These are phyloP conservation scores for Manis pentadactyla DNA, from an alignment of 2,797 vertebrate species.

Conservation along the genomic window DNA sequence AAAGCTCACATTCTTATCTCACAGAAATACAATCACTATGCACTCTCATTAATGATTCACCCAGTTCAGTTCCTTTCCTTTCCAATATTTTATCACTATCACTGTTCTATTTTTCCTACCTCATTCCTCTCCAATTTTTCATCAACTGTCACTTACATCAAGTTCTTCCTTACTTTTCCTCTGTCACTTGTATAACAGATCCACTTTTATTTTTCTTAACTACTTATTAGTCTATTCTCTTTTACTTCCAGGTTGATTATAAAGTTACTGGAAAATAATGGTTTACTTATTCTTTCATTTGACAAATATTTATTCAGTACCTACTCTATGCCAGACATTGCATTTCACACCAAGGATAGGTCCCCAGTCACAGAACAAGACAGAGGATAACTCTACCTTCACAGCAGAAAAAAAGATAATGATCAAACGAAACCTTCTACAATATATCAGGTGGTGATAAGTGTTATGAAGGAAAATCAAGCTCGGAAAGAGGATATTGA, in stretches of 20 bases:
- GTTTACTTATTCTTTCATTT: background rate
- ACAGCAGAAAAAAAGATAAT: background rate
- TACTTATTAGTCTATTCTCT: background rate
- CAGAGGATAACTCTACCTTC: background rate
- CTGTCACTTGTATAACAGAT: background rate
- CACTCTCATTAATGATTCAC: background rate
- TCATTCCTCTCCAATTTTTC: background rate
- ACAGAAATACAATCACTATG: background rate
- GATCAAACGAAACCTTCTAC: background rate
- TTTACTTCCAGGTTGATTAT: background rate
- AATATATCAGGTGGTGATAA: background rate
- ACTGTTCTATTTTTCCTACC: background rate
- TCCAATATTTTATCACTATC: background rate
- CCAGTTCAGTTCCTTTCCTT: background rate
- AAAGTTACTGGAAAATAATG: slow-evolving; percentile 7
- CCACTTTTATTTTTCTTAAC: background rate
- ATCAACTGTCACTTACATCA: background rate
- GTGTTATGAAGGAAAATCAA: slow-evolving; percentile 31
- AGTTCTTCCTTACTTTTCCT: background rate
- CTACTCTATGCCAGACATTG: background rate
- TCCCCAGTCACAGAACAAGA: background rate
- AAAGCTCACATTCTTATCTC: background rate
- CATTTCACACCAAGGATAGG: background rate
- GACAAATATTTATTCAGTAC: background rate
- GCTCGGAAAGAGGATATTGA: slow-evolving; percentile 18